A percentile compares a stretch with the other conserved stretches of the same genome.
phyloP scores from a whole-genome alignment of 2,888 invertebrate genomes.

The Halocaridina rubra region DNA sequence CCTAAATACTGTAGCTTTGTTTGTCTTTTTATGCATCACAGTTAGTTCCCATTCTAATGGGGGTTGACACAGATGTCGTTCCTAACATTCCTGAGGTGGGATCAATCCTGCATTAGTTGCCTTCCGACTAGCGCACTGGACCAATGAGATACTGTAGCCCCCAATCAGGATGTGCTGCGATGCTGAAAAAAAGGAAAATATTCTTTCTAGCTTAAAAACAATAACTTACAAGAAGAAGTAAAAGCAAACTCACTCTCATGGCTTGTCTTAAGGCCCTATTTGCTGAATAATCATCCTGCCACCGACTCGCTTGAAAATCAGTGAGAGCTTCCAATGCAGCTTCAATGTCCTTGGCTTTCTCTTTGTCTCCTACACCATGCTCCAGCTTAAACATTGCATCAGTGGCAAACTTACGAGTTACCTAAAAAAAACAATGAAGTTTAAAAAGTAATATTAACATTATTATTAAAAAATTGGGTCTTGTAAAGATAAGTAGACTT shows the following conservation, averaged over 20 bases:
- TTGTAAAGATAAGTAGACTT: no score
- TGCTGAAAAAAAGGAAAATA: neutral
- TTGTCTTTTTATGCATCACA: no score
- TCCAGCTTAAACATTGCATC: slow-evolving; percentile 99
- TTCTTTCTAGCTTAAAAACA: no score
- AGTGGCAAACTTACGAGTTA: slow-evolving; percentile 87
- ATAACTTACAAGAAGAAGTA: no score
- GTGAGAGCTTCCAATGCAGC: slow-evolving; percentile 82
- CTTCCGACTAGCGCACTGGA: neutral
- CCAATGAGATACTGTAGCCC: neutral
- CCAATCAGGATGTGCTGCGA: neutral
- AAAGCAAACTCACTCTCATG: slow-evolving; percentile 45
- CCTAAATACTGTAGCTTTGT: no score
- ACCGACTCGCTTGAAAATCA: slow-evolving; percentile 72
- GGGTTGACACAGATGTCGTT: no score
- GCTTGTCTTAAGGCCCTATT: slow-evolving; percentile 78
- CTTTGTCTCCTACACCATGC: slow-evolving; percentile 86
- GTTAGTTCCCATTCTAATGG: no score
- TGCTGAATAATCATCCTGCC: slow-evolving; percentile 93
- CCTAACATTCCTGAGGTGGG: neutral
- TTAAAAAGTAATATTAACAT: neutral
- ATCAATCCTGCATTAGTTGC: neutral
- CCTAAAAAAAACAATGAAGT: slow-evolving; percentile 65
- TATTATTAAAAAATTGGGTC: neutral
- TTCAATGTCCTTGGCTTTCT: slow-evolving; percentile 77